A percentile compares a stretch with the other conserved stretches of the same genome.
Conservation (phyloP, 2,797 vertebrate species). For the Sphaeramia orbicularis region DNA sequence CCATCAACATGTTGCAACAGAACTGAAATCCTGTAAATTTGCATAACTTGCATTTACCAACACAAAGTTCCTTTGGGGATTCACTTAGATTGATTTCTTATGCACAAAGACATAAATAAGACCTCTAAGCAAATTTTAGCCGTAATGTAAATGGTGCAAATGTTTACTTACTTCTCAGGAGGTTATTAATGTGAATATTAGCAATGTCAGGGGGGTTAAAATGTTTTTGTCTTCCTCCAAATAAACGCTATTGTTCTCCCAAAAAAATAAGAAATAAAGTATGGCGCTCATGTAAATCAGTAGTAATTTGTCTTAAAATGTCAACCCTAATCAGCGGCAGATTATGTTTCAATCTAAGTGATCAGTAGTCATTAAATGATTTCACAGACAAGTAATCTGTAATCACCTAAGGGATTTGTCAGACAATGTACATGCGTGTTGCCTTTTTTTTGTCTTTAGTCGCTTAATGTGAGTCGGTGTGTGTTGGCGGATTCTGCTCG, state of each 20-base stretch:
- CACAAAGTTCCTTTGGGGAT: too few relatives aligned
- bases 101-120: too few relatives aligned
- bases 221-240: conserved; percentile 1
- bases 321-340: conserved; percentile 49
- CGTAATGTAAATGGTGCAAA: too few relatives aligned
- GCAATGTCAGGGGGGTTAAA: too few relatives aligned
- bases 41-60: too few relatives aligned
- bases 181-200: too few relatives aligned
- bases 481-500: background rate
- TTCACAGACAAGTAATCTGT: conserved; percentile 68
- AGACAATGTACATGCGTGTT: conserved; percentile 29
- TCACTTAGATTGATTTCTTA: too few relatives aligned
- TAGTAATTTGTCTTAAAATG: conserved; percentile 50
- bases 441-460: conserved; percentile 16
- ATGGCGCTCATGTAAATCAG: conserved; percentile 7
- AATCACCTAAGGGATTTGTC: conserved; percentile 48
- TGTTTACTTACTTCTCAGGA: too few relatives aligned
- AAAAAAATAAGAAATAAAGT: background rate
- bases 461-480: background rate
- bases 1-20: too few relatives aligned
- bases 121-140: too few relatives aligned
- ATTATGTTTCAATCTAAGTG: conserved; percentile 43
- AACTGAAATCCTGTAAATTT: too few relatives aligned
- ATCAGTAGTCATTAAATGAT: conserved; percentile 59
- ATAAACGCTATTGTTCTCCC: background rate